phyloP scores from a whole-genome alignment of 1,140 invertebrate species.

The Zaprionus nigranus region DNA sequence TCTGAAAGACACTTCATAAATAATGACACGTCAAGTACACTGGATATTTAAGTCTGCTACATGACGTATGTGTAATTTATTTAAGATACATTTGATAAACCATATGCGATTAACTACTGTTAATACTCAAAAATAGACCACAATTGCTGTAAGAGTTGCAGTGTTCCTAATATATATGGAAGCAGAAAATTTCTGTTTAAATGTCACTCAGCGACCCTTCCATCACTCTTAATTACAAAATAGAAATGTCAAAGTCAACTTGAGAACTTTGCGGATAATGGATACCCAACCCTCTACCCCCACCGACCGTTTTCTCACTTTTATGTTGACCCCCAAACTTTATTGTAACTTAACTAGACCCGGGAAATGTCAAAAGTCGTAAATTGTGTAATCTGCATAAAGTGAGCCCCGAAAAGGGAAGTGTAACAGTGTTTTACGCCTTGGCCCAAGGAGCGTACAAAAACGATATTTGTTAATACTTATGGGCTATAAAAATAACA shows the following conservation, averaged over 20 bases:
- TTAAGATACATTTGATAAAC: background rate
- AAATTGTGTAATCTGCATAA: slow-evolving; percentile 39
- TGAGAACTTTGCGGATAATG: background rate
- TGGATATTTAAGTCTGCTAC: background rate
- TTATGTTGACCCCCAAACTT: slow-evolving; percentile 12
- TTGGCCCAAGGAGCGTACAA: background rate
- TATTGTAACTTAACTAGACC: background rate
- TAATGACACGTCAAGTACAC: background rate
- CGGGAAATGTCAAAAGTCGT: slow-evolving; percentile 57
- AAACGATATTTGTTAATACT: background rate
- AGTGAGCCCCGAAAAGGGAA: slow-evolving; percentile 3
- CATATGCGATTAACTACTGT: background rate
- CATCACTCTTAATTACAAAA: slow-evolving; percentile 61
- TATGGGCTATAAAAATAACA: background rate
- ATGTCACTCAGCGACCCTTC: slow-evolving; percentile 40
- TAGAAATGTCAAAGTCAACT: slow-evolving; percentile 41
- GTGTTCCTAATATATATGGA: background rate
- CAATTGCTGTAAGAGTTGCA: background rate
- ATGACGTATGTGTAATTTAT: slow-evolving; percentile 28
- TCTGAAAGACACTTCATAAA: slow-evolving; percentile 8
- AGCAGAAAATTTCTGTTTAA: slow-evolving; percentile 10
- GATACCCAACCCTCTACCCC: background rate
- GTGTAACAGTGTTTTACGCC: background rate
- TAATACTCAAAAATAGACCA: background rate
- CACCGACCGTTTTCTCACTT: background rate